Evolutionary conservation across 2,888 invertebrate species (phyloP).

Genomic region (Drosophila sordidula): DNA sequence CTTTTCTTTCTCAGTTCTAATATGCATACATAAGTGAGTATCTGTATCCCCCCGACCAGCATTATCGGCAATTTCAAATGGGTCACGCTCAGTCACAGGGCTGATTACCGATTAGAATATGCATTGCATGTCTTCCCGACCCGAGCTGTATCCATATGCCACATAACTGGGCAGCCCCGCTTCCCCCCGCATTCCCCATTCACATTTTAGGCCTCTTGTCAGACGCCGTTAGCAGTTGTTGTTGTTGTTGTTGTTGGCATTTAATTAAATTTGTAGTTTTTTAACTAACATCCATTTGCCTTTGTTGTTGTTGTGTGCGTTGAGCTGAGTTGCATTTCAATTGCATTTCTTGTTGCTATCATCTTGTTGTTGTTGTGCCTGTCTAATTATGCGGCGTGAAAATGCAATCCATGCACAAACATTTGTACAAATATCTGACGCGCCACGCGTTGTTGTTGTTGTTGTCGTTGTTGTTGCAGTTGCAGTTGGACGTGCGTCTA

Average conservation of each 20-base stretch:
- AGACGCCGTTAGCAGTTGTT: conserved; percentile 53
- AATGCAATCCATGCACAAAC: conserved; percentile 82
- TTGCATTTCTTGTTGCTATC: conserved; percentile 42
- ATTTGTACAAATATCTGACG: conserved; percentile 69
- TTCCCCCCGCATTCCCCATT: conserved; percentile 11
- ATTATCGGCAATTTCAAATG: conserved; percentile 73
- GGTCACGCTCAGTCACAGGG: conserved; percentile 52
- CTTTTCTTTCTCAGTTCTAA: conserved; percentile 2
- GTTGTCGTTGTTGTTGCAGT: conserved; percentile 21
- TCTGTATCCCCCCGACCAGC: not conserved
- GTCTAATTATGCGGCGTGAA: conserved; percentile 82
- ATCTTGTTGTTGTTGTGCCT: conserved; percentile 28
- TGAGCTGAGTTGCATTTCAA: conserved; percentile 56
- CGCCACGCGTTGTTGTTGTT: conserved; percentile 41
- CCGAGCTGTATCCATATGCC: not conserved
- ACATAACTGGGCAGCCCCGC: not conserved
- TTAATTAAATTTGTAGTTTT: conserved; percentile 65
- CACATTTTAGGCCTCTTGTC: conserved; percentile 35
- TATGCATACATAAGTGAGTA: not conserved
- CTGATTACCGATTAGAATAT: conserved; percentile 48
- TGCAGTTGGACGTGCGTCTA: conserved; percentile 47
- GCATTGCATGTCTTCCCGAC: conserved; percentile 45
- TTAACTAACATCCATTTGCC: conserved; percentile 29
- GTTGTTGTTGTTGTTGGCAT: conserved; percentile 49
- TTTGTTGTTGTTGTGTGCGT: conserved; percentile 25